Percentiles rank a stretch among this genome's conserved stretches.
Evolutionary conservation across 2,113 vertebrate species (phyloP).

Genomic region (Alligator sinensis): DNA sequence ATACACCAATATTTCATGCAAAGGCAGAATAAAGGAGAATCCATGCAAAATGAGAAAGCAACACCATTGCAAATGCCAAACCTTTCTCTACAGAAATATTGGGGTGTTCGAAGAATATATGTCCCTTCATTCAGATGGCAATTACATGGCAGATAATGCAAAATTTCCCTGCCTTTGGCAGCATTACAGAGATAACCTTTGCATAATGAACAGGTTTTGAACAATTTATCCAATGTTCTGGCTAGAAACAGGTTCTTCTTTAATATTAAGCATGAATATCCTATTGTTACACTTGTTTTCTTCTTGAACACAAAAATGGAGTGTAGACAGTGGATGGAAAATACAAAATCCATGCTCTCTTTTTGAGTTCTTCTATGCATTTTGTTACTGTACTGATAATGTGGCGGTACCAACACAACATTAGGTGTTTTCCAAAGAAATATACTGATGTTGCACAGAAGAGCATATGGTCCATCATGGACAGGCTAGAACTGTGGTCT

Average conservation of each 20-base stretch:
- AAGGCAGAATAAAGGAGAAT: not conserved
- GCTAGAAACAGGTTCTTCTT: slow-evolving; percentile 5
- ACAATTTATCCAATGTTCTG: slow-evolving; percentile 1
- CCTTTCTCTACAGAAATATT: not conserved
- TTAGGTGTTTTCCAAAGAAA: not conserved
- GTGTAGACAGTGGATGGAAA: not conserved
- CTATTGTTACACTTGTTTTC: not conserved
- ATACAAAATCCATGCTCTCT: not conserved
- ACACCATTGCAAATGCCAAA: not conserved
- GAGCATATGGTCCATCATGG: not conserved
- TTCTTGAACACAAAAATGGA: slow-evolving; percentile 24
- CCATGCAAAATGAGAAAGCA: not conserved
- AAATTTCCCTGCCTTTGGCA: slow-evolving; percentile 1
- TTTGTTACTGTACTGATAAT: not conserved
- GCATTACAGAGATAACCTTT: not conserved
- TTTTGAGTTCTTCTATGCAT: not conserved
- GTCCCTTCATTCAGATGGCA: not conserved
- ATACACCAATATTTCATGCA: not conserved
- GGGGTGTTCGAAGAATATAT: not conserved
- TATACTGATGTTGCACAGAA: not conserved
- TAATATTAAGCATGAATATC: slow-evolving; percentile 27
- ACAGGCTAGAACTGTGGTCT: not conserved
- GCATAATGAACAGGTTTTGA: not conserved
- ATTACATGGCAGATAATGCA: not conserved
- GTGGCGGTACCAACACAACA: not conserved